Evolutionary conservation across 1,140 invertebrate species (phyloP), one percentile per base, ranked within the genome.

Genomic region (Lerema accius): DNA sequence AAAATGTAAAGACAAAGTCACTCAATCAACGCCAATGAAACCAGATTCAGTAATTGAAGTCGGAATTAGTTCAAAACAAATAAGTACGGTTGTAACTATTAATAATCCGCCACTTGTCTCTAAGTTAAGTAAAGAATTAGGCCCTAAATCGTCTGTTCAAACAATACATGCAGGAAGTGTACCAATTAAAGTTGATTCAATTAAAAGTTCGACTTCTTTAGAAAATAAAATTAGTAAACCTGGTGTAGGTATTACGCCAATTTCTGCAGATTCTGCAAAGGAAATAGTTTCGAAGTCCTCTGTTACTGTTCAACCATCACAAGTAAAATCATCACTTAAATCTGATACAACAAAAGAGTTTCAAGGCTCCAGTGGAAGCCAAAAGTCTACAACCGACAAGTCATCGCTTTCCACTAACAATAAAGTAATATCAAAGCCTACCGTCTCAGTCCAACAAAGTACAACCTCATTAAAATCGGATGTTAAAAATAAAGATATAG

Each of bases 1-100:
- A 16, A 28, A 15, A 16, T 40, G 45, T 32, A 63, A 63, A 45
- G 35, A 37, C 7, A 37, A 11, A 37, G 10, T n/a, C 0, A 11
- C n/a, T 0, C 35, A 37, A 37, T 37, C 35, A 9, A 37, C n/a
- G 11, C 2, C 10, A 37, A 1, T 37, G 1, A 11, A 11, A 37
- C 35, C 35, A 37, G 10, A 11, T 37, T 37, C n/a, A 49, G 7
- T 49, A 10, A 10, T 16, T 19, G 11, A 0, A 28, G 10, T 10
- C 4, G 10, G 4, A 37, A 37, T 2, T 7, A 15, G 14, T 49
- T 35, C 28, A 16, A 35, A 11, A 10, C 46, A 49, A 35, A 9
- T 3, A 11, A 7, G 6, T 14, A 49, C 13, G 16, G 26, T 13
- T n/a, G 13, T 35, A 1, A 35, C 26, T 26, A n/a, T n/a, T n/a